Evolutionary conservation across 1,140 invertebrate species (phyloP).

Genomic region (Archivesica marissinica): DNA sequence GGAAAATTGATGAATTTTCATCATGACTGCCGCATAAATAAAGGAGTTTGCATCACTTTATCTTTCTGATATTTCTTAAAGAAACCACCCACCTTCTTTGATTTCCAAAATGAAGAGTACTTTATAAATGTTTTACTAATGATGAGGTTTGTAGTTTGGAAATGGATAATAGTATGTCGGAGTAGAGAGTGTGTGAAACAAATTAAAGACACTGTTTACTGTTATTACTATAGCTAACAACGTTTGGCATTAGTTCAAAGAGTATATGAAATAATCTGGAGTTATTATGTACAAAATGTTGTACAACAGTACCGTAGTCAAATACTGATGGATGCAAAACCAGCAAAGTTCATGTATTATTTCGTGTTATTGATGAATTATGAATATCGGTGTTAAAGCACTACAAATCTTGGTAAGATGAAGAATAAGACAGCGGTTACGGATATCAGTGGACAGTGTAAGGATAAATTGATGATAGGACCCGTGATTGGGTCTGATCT

Average conservation of each 20-base stretch:
- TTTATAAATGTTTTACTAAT: no score
- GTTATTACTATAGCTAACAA: no score
- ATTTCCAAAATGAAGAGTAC: slow-evolving; percentile 22
- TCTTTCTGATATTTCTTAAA: slow-evolving; percentile 15
- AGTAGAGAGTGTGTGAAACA: no score
- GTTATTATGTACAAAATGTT: background rate
- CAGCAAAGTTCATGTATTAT: background rate
- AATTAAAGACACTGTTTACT: no score
- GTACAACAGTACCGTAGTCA: background rate
- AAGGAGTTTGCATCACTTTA: background rate
- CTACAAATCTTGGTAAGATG: background rate
- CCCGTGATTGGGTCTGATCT: slow-evolving; percentile 23
- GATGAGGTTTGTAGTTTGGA: no score
- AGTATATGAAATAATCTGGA: background rate
- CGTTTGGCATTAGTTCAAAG: slow-evolving; percentile 11
- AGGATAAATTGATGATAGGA: background rate
- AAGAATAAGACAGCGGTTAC: slow-evolving; percentile 3
- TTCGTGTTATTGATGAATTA: background rate
- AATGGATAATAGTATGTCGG: no score
- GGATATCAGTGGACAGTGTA: background rate
- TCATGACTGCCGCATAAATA: slow-evolving; percentile 33
- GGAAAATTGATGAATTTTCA: slow-evolving; percentile 36
- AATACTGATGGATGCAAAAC: background rate
- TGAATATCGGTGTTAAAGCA: background rate
- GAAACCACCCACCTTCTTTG: slow-evolving; percentile 16